Evolutionary conservation across 2,113 vertebrate species (phyloP), one percentile per base, ranked within the genome.

Genomic region (Pristiophorus japonicus): DNA sequence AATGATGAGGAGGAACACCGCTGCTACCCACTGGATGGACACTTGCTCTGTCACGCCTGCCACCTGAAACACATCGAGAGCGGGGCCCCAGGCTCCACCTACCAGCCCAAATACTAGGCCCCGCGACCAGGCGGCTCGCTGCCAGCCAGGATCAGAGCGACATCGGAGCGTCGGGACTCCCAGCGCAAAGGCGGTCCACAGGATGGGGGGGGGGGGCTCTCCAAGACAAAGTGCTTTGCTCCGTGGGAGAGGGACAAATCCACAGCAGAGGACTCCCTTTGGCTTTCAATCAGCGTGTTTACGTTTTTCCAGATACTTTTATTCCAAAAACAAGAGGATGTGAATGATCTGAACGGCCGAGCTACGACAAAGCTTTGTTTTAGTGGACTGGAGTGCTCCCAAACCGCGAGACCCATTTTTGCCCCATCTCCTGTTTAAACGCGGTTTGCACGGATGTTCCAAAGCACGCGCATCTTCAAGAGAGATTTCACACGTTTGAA

Each of bases 1-100:
- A 99, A 98, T 0, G 99, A 99, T 0, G 99, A 99, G 96, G 99
- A 99, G 0, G 99, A 99, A 0, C 99, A 98, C 96, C 99, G 98
- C 96, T 99, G 99, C 97, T 99, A 98, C 97, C 99, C 99, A 0
- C 97, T 99, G 95, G 98, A 98, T 30, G 98, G 98, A 95, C 99
- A 97, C 96, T 97, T 99, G 87, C 98, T 99, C 95, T 99, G 99
- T 97, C 99, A 99, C 96, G 96, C 98, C 95, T 99, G 99, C 96
- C 99, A 99, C 11, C 97, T 99, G 94, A 98, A 98, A 95, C 98
- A 99, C 96, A 98, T 99, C 70, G 98, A 99, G 96, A 97, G 97
- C 0, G 97, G 97, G 96, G 96, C 98, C 6, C 88, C 96, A 0
- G 91, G 97, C 0, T 30, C 97, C 0, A 96, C 96, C n/a, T 98